These are phyloP conservation scores for Drosophila nigritarsus DNA, from an alignment of 2,888 invertebrate genomes.

Conservation along the genomic window DNA sequence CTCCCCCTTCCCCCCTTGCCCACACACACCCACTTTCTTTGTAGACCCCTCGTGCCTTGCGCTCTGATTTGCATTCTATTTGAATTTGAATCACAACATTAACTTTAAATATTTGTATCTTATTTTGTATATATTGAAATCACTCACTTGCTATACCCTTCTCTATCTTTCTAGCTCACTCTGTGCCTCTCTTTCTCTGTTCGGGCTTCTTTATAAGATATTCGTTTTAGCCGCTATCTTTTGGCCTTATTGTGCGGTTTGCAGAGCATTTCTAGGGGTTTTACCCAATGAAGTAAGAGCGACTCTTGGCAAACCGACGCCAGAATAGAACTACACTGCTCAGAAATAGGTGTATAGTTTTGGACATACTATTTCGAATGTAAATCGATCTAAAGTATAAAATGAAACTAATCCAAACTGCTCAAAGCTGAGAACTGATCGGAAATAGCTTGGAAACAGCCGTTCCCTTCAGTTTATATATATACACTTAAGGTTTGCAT, in stretches of 20 bases:
- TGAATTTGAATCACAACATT: slow-evolving; percentile 77
- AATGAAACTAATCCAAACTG: neutral
- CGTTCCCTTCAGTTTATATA: neutral
- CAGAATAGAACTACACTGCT: slow-evolving; percentile 19
- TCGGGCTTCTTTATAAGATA: slow-evolving; percentile 16
- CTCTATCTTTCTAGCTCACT: neutral
- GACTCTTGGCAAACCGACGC: slow-evolving; percentile 5
- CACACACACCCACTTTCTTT: neutral
- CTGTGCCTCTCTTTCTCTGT: slow-evolving; percentile 2
- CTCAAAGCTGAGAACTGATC: neutral
- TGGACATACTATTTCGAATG: neutral
- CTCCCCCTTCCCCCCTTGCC: neutral
- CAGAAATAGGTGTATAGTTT: neutral
- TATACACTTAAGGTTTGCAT: neutral
- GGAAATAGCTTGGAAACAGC: neutral
- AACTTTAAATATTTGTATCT: slow-evolving; percentile 69
- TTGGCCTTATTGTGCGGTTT: slow-evolving; percentile 55
- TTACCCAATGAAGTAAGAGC: slow-evolving; percentile 38
- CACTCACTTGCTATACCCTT: neutral
- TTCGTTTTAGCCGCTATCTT: slow-evolving; percentile 46
- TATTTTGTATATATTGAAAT: slow-evolving; percentile 50
- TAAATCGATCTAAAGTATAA: neutral
- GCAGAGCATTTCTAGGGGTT: slow-evolving; percentile 68
- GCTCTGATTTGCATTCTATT: slow-evolving; percentile 78
- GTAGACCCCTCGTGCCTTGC: slow-evolving; percentile 33